These are phyloP conservation scores for Gymnoscopelus braueri DNA, from an alignment of 2,797 vertebrate genomes.

Conservation along the genomic window DNA sequence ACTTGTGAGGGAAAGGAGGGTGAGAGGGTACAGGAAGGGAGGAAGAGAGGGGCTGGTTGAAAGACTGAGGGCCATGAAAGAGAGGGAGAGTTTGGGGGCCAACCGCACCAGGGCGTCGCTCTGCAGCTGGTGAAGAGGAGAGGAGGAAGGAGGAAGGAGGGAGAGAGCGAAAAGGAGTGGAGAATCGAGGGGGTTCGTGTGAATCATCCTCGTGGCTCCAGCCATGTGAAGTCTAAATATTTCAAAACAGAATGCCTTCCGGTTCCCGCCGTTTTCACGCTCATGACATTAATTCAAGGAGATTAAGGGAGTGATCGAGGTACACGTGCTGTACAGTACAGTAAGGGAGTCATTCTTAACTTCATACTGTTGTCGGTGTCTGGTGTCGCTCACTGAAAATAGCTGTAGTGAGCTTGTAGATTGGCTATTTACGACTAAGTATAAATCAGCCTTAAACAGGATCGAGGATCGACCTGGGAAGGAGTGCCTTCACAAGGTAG, in stretches of 20 bases:
- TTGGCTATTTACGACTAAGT: too few relatives aligned
- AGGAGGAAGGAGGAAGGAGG: constrained; percentile 54
- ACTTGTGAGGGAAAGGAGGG: constrained; percentile 65
- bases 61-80: constrained; percentile 72
- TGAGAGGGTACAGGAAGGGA: constrained; percentile 69
- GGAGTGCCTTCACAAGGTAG: background rate
- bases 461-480: background rate
- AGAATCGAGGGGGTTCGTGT: constrained; percentile 63
- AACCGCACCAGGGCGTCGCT: constrained; percentile 70
- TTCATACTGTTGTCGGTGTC: too few relatives aligned
- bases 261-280: constrained; percentile 1
- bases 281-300: constrained; percentile 31
- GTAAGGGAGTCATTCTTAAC: too few relatives aligned
- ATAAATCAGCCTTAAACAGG: background rate
- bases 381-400: too few relatives aligned
- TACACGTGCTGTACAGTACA: background rate
- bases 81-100: constrained; percentile 57
- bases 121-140: constrained; percentile 74
- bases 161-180: constrained; percentile 52
- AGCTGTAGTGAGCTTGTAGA: too few relatives aligned
- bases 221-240: constrained; percentile 42
- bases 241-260: constrained; percentile 26
- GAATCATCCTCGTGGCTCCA: constrained; percentile 58
- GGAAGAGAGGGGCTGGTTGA: constrained; percentile 66
- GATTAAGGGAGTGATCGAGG: constrained; percentile 6